Base-by-base conservation (phyloP, 2,888 invertebrate genomes). In the Hyalella azteca region DNA sequence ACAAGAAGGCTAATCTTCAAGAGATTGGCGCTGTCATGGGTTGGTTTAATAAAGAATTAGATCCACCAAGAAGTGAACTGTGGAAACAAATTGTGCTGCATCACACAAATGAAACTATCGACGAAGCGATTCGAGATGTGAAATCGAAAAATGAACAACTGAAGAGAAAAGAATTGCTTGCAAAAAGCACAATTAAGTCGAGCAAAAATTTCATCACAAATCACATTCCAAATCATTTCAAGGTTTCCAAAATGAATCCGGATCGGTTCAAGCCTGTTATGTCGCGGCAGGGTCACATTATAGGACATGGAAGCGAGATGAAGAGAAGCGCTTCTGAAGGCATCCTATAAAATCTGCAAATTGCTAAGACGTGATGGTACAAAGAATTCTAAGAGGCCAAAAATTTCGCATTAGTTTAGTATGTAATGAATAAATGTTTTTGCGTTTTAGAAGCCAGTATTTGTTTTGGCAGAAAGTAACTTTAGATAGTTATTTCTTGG, bases 21-120 rank as follows among this genome's bases (percentile, higher is more conserved):
- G 66, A 66, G 4, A 36, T 66, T 1, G 66, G 66, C 11, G 32
- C 66, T 19, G 66, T 66, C 39, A 66, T 66, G 19, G 66, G 66
- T 5, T 66, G 66, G 66, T 36, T 15, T 2, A 4, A 19, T 2
- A 1, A 22, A 1, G 36, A n/a, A 0, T 15, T 19, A 36, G 15
- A 66, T 32, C 66, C 36, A 5, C 19, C 66, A 36, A 66, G 66
- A 36, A 7, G 2, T 1, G 15, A 66, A 19, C 39, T 36, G 1
- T 66, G 66, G 66, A 36, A 19, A 5, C 39, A 36, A 4, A 29
- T 66, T 4, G 36, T 36, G 11, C 22, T 19, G 1, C 36, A 66
- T 36, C 66, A 66, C 39, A 36, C 36, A 5, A 66, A 66, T 19
- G 36, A 66, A 36, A 66, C 66, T 2, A 22, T 15, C 7, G 19